Conservation (phyloP, 2,888 invertebrate genomes). For the Drosophila emarginata region DNA sequence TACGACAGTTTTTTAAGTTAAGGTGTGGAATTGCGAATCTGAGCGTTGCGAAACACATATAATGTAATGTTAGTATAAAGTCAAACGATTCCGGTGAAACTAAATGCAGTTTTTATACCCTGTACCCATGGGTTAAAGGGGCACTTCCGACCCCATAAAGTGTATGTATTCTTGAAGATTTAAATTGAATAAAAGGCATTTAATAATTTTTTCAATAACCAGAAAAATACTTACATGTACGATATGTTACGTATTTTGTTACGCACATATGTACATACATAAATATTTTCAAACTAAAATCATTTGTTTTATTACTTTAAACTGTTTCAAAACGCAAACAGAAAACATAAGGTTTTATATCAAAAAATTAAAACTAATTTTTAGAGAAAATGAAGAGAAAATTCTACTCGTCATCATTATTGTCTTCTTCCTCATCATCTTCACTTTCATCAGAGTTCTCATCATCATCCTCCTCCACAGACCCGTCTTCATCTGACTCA, state of each 20-base stretch:
- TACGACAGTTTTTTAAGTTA: too few relatives aligned
- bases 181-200: too few relatives aligned
- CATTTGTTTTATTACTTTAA: conserved; percentile 46
- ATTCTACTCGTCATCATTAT: conserved; percentile 36
- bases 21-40: too few relatives aligned
- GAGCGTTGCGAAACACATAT: too few relatives aligned
- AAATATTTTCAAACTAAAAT: conserved; percentile 21
- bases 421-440: conserved; percentile 45
- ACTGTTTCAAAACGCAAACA: conserved; percentile 31
- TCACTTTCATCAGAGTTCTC: conserved; percentile 44
- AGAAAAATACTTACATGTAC: neutral
- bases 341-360: conserved; percentile 26
- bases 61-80: too few relatives aligned
- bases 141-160: too few relatives aligned
- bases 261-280: neutral
- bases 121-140: too few relatives aligned
- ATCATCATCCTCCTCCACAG: conserved; percentile 46
- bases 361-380: conserved; percentile 27
- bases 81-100: too few relatives aligned
- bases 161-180: too few relatives aligned
- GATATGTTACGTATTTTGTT: neutral
- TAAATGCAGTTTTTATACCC: too few relatives aligned
- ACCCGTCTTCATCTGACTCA: conserved; percentile 51
- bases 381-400: neutral
- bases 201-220: neutral